These are phyloP conservation scores for Coleophora flavipennella DNA, from an alignment of 2,888 invertebrate species.

Conservation along the genomic window DNA sequence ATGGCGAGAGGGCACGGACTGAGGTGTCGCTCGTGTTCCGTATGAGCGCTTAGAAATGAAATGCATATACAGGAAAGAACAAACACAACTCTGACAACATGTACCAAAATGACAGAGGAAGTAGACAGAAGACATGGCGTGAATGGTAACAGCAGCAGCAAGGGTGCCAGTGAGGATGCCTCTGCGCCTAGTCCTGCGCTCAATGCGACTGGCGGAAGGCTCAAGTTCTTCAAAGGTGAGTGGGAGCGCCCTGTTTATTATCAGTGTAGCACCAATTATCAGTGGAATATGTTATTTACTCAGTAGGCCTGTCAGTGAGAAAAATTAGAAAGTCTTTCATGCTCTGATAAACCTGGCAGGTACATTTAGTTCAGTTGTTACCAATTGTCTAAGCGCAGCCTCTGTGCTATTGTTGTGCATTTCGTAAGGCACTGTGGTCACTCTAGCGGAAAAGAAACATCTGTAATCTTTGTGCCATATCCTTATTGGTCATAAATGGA, in stretches of 20 bases:
- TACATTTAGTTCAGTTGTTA: constrained; percentile 49
- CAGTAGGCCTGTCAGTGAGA: constrained; percentile 22
- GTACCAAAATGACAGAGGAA: constrained; percentile 77
- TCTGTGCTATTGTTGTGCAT: constrained; percentile 57
- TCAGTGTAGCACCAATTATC: too few species aligned
- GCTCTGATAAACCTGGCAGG: constrained; percentile 64
- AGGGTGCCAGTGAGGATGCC: constrained; percentile 61
- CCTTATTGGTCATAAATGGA: too few species aligned
- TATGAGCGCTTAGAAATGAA: constrained; percentile 74
- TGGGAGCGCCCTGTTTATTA: constrained; percentile 10
- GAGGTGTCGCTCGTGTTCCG: constrained; percentile 61
- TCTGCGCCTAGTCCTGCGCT: constrained; percentile 56
- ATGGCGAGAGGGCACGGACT: constrained; percentile 62
- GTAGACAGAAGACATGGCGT: constrained; percentile 81
- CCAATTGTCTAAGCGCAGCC: constrained; percentile 56
- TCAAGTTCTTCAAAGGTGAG: constrained; percentile 85
- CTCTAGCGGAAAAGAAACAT: constrained; percentile 41
- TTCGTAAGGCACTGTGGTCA: constrained; percentile 49
- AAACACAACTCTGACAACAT: constrained; percentile 80
- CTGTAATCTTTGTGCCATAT: too few species aligned
- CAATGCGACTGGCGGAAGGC: constrained; percentile 77
- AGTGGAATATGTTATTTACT: constrained; percentile 5
- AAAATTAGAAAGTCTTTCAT: constrained; percentile 70
- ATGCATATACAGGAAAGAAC: constrained; percentile 78
- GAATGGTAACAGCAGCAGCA: constrained; percentile 78